Evolutionary conservation across 1,140 invertebrate species (phyloP).

Genomic region (Atta cephalotes): DNA sequence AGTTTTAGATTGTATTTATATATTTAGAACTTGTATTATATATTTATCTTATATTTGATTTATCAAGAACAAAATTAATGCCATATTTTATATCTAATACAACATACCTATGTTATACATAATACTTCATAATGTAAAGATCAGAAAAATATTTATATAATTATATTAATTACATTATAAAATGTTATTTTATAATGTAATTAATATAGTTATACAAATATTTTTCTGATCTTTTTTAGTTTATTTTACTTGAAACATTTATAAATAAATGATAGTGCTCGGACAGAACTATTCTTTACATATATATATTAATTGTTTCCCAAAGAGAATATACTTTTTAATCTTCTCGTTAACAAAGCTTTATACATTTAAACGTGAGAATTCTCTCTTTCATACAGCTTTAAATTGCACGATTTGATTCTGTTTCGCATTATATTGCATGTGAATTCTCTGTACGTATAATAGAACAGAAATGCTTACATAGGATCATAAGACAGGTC

Average conservation of each 20-base stretch:
- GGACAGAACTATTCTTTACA: not conserved
- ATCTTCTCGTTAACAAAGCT: slow-evolving; percentile 5
- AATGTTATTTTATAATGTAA: not conserved
- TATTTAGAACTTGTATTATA: no score
- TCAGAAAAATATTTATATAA: no score
- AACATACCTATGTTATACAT: not conserved
- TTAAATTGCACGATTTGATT: slow-evolving; percentile 23
- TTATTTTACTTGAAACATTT: not conserved
- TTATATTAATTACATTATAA: no score
- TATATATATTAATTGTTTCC: not conserved
- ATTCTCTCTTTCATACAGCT: not conserved
- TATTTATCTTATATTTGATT: not conserved
- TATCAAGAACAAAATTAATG: not conserved
- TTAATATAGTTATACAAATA: not conserved
- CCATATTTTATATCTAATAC: not conserved
- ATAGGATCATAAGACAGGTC: not conserved
- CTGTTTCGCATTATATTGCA: not conserved
- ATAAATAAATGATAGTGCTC: not conserved
- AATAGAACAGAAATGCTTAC: not conserved
- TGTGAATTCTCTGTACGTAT: not conserved
- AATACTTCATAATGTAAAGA: not conserved
- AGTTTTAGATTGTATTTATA: not conserved
- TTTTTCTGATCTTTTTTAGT: not conserved
- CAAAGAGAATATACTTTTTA: not conserved
- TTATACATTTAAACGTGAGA: not conserved